Evolutionary conservation across 2,113 vertebrate species (phyloP).

Genomic region (Pedionomus torquatus): DNA sequence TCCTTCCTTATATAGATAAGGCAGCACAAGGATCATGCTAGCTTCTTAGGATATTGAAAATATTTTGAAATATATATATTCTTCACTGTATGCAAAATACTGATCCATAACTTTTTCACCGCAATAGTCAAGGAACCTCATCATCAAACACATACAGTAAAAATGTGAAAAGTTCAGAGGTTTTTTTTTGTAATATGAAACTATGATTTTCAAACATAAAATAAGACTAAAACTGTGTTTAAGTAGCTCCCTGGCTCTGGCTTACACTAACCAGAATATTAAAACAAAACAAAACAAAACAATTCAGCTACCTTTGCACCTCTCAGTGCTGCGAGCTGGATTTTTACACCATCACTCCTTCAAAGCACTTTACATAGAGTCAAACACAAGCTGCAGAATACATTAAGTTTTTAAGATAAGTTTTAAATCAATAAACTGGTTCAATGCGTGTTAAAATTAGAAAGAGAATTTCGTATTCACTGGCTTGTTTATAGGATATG

Average conservation of each 20-base stretch:
- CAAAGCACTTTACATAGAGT: neutral
- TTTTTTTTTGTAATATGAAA: neutral
- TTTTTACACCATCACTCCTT: neutral
- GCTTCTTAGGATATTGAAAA: neutral
- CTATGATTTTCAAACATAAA: neutral
- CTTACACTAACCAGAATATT: neutral
- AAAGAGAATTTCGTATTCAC: neutral
- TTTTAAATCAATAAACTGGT: neutral
- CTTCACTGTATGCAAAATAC: neutral
- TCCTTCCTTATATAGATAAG: neutral
- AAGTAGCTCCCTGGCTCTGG: neutral
- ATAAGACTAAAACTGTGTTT: neutral
- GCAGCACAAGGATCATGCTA: neutral
- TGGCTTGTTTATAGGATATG: neutral
- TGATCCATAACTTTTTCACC: neutral
- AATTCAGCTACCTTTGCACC: neutral
- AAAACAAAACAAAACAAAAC: rapidly evolving
- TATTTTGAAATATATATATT: neutral
- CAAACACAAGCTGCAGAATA: neutral
- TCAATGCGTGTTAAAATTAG: neutral
- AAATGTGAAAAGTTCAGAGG: neutral
- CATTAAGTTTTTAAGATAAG: neutral
- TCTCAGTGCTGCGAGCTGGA: neutral
- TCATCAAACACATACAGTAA: neutral
- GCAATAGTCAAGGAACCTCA: neutral